Percentiles rank a stretch among this genome's conserved stretches.
These are phyloP conservation scores for Enhydra lutris DNA, from an alignment of 2,113 vertebrate genomes.

Conservation along the genomic window DNA sequence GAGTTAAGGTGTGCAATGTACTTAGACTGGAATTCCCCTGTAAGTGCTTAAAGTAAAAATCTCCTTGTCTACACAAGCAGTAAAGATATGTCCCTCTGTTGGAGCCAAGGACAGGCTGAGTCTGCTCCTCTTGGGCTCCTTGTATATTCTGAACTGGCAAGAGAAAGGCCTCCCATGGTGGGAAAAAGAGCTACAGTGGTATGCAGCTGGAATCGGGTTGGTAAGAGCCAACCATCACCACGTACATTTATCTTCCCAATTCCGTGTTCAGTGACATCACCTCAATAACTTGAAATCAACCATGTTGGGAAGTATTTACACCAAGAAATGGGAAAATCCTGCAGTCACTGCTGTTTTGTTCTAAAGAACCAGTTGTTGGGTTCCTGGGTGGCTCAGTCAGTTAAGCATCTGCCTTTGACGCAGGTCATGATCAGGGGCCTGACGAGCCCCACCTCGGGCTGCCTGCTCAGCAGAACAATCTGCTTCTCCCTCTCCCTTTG, in stretches of 20 bases:
- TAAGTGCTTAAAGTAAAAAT: not conserved
- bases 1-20: not conserved
- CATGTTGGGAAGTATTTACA: not conserved
- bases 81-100: not conserved
- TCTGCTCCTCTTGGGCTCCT: not conserved
- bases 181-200: not conserved
- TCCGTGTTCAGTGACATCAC: too few species aligned
- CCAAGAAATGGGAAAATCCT: not conserved
- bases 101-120: not conserved
- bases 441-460: accelerated
- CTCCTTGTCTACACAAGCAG: not conserved
- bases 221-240: accelerated
- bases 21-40: not conserved
- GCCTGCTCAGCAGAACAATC: too few species aligned
- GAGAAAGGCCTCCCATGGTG: not conserved
- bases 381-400: too few species aligned
- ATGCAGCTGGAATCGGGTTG: accelerated
- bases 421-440: too few species aligned
- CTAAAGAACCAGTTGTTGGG: not conserved
- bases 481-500: too few species aligned
- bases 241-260: not conserved
- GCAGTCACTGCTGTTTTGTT: not conserved
- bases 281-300: not conserved
- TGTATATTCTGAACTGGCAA: not conserved
- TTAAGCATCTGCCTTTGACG: too few species aligned